phyloP scores from a whole-genome alignment of 2,113 vertebrate genomes.

The Pogonocichla stellata region DNA sequence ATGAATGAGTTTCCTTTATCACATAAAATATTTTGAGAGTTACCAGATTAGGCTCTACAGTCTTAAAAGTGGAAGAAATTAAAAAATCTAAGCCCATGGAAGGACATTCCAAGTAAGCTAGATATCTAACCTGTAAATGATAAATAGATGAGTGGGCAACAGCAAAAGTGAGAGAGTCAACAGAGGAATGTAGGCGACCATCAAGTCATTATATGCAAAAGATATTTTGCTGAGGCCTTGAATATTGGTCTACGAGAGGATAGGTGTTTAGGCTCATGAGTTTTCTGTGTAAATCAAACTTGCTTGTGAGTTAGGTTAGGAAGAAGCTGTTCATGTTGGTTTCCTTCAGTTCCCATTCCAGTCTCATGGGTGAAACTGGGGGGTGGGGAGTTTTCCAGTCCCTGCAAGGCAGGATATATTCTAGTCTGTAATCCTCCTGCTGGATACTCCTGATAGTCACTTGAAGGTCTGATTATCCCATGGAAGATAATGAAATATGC shows the following conservation, averaged over 20 bases:
- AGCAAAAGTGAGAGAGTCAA: not conserved
- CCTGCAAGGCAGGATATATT: not conserved
- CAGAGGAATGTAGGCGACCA: not conserved
- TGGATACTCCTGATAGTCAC: not conserved
- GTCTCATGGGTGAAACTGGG: not conserved
- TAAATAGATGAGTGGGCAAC: not conserved
- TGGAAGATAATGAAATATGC: not conserved
- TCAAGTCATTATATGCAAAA: not conserved
- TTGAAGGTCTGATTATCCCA: not conserved
- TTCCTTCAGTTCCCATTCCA: not conserved
- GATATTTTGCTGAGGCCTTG: not conserved
- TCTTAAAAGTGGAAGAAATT: not conserved
- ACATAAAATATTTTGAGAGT: rapidly evolving
- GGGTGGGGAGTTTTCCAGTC: not conserved
- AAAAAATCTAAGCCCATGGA: not conserved
- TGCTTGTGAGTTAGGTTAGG: not conserved
- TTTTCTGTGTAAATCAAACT: not conserved
- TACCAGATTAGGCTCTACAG: not conserved
- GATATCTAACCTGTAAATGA: not conserved
- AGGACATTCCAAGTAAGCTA: not conserved
- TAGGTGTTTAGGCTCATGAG: not conserved
- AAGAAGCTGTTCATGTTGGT: not conserved
- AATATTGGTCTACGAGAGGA: not conserved
- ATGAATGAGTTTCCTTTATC: not conserved
- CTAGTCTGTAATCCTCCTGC: not conserved